Evolutionary conservation across 1,140 invertebrate species (phyloP).

Genomic region (Cotesia vestalis): DNA sequence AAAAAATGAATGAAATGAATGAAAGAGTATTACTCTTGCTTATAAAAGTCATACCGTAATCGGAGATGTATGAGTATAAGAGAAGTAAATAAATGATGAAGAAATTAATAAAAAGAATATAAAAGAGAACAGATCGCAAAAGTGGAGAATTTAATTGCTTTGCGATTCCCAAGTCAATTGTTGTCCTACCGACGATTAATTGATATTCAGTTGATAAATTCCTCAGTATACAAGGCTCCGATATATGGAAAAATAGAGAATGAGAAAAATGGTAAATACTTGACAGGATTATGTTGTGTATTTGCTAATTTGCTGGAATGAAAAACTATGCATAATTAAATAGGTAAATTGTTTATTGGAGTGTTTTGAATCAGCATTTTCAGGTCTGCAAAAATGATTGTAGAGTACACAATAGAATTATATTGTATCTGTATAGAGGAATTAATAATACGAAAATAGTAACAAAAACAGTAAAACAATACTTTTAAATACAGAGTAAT

Average conservation of each 20-base stretch:
- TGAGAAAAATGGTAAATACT: neutral
- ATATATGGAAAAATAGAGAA: neutral
- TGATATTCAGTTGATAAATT: constrained; percentile 9
- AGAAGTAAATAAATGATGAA: neutral
- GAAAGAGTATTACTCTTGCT: neutral
- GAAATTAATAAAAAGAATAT: neutral
- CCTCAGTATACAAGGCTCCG: neutral
- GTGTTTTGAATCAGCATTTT: no score
- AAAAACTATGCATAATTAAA: no score
- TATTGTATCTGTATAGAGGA: no score
- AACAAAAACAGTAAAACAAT: neutral
- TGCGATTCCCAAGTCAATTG: constrained; percentile 2
- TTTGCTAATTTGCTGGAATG: neutral
- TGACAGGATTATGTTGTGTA: neutral
- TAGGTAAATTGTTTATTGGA: no score
- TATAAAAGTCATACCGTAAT: neutral
- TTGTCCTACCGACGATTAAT: constrained; percentile 4
- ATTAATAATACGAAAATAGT: no score
- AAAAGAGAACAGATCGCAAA: neutral
- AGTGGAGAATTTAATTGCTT: constrained; percentile 4
- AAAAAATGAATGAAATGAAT: constrained; percentile 7
- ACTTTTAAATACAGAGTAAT: constrained; percentile 14
- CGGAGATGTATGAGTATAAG: neutral
- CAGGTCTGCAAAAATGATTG: no score
- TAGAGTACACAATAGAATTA: no score